These are phyloP conservation scores for Tetrax tetrax DNA, from an alignment of 2,113 vertebrate genomes.

Conservation along the genomic window DNA sequence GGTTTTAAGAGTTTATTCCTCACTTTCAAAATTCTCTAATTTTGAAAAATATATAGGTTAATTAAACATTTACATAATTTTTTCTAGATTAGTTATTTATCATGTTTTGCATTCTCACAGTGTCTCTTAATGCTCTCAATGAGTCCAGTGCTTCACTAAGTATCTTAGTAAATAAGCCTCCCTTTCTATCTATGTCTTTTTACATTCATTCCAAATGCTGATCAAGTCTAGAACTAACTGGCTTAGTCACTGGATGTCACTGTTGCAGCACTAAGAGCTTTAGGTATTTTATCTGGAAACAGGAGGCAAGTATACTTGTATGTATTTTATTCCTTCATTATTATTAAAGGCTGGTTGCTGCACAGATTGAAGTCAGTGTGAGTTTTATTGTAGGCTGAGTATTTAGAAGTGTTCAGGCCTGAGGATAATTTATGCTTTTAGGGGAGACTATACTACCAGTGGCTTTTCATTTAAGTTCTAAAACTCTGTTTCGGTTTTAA, in stretches of 20 bases:
- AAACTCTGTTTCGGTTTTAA: neutral
- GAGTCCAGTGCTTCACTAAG: neutral
- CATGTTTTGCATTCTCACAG: neutral
- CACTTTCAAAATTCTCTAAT: neutral
- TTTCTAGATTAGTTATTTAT: neutral
- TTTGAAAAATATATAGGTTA: neutral
- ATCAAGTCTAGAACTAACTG: neutral
- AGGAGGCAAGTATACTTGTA: neutral
- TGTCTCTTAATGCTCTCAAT: neutral
- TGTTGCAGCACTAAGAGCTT: constrained; percentile 47
- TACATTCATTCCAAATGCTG: neutral
- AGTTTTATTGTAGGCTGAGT: neutral
- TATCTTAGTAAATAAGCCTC: neutral
- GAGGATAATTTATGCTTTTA: neutral
- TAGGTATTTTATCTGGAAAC: neutral
- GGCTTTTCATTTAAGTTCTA: neutral
- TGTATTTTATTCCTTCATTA: neutral
- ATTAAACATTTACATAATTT: neutral
- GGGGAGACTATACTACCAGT: neutral
- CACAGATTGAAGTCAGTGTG: neutral
- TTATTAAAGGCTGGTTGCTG: neutral
- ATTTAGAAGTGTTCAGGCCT: neutral
- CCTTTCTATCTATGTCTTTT: neutral
- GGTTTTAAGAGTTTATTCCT: neutral
- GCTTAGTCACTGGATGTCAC: constrained; percentile 62